phyloP scores from a whole-genome alignment of 2,888 invertebrate genomes.

The Maniola hyperantus region DNA sequence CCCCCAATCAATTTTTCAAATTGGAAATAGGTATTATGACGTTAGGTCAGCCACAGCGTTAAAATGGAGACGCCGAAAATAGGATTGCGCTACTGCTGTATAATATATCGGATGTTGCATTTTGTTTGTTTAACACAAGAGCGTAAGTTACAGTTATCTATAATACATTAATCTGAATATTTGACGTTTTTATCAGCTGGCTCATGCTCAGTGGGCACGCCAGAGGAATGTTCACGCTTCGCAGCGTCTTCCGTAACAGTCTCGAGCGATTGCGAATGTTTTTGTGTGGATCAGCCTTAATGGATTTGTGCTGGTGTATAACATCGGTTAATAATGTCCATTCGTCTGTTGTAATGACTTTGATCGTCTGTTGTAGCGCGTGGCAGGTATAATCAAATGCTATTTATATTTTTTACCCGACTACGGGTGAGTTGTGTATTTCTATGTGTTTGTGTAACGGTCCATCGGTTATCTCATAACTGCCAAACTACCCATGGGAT shows the following conservation, averaged over 20 bases:
- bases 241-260: conserved; percentile 78
- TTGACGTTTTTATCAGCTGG: conserved; percentile 66
- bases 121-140: too few relatives aligned
- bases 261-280: conserved; percentile 78
- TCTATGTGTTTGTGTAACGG: too few relatives aligned
- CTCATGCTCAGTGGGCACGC: conserved; percentile 67
- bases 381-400: background rate
- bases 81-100: too few relatives aligned
- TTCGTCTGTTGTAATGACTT: conserved; percentile 10
- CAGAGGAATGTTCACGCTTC: conserved; percentile 80
- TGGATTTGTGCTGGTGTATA: conserved; percentile 31
- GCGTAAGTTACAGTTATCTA: conserved; percentile 46
- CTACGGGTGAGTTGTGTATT: too few relatives aligned
- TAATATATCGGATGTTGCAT: too few relatives aligned
- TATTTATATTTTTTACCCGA: too few relatives aligned
- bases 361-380: conserved; percentile 7
- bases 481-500: too few relatives aligned
- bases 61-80: too few relatives aligned
- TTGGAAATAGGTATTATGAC: too few relatives aligned
- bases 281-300: conserved; percentile 48
- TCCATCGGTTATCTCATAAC: too few relatives aligned
- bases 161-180: conserved; percentile 49
- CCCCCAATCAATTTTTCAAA: too few relatives aligned
- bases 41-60: too few relatives aligned
- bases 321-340: conserved; percentile 21